A percentile compares a stretch with the other conserved stretches of the same genome.
These are phyloP conservation scores for Turritopsis rubra DNA, from an alignment of 30 jellyfish, hydroid and myxozoan genomes.

Conservation along the genomic window DNA sequence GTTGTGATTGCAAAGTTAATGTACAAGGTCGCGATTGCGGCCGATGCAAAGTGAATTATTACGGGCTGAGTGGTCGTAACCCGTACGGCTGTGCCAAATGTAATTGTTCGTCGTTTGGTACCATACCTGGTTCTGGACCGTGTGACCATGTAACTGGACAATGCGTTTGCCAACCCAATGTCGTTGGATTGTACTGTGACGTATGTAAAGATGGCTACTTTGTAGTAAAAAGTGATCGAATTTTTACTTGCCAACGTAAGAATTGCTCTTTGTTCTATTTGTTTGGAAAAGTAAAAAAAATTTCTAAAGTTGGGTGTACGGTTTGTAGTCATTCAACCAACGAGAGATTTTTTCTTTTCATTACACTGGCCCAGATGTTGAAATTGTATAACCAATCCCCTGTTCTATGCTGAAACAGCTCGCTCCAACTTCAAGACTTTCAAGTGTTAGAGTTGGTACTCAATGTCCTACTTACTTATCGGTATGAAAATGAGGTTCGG, in stretches of 20 bases:
- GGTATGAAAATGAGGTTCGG: background rate
- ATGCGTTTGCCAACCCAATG: slow-evolving; percentile 60
- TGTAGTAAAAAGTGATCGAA: slow-evolving; percentile 27
- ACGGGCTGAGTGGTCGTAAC: slow-evolving; percentile 33
- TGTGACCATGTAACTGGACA: slow-evolving; percentile 50
- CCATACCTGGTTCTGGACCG: slow-evolving; percentile 51
- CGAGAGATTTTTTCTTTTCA: background rate
- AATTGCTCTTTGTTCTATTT: background rate
- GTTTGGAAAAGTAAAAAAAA: background rate
- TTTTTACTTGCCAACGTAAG: slow-evolving; percentile 72
- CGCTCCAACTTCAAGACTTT: too few species aligned
- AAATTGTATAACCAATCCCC: background rate
- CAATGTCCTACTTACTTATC: too few species aligned
- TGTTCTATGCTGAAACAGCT: too few species aligned
- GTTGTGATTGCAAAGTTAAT: slow-evolving; percentile 57
- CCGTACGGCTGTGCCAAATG: slow-evolving; percentile 70
- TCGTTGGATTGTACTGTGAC: slow-evolving; percentile 50
- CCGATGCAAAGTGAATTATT: slow-evolving; percentile 52
- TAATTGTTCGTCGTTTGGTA: slow-evolving; percentile 56
- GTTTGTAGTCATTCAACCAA: background rate
- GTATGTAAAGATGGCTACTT: slow-evolving; percentile 60
- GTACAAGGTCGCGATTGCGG: slow-evolving; percentile 58
- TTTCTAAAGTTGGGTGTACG: background rate
- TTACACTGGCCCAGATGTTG: background rate
- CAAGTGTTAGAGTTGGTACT: too few species aligned